Base-by-base conservation (phyloP, 2,888 invertebrate genomes). In the Drosophila bunnanda region DNA sequence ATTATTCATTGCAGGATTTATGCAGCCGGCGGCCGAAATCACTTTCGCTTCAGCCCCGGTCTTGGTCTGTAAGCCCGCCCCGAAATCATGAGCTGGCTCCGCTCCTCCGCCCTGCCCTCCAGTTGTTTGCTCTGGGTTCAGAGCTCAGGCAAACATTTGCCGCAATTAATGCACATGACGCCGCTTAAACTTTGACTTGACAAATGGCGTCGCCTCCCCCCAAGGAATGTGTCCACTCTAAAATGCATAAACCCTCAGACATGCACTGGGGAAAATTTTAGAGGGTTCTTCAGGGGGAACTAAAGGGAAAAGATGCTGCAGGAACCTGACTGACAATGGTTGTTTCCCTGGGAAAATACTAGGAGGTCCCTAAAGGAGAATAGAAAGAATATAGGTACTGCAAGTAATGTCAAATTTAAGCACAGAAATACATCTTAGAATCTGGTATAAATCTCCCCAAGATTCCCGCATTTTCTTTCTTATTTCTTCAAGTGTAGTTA, bases 1-100 rank as follows among this genome's bases (percentile, higher is more conserved):
- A 85, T 85, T 89, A 85, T 87, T 89, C 84, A 89, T 89, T 87
- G 87, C 87, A 79, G 85, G 89, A 88, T 83, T 89, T 82, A 62
- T 62, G 56, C 62, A 34, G 68, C 75, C 68, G 54, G 48, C 46
- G 65, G 77, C 46, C 50, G 22, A 82, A 88, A 88, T 81, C 88
- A 83, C 82, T 88, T 83, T 83, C 82, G 82, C 82, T 88, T 74
- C 76, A 68, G 64, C 58, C 28, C 20, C n/a, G 25, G 44, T 44
- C 46, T 30, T 30, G 22, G 41, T 13, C 41, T 25, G 12, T n/a
- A 17, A 32, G 73, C 75, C 79, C 72, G 50, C 59, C 58, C 58
- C 38, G 22, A 30, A 60, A 57, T 60, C 59, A 57, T 58, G 59
- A 60, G 57, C 39, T 12, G 2, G 28, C n/a, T 25, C 34, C 12